A percentile compares a stretch with the other conserved stretches of the same genome.
These are phyloP conservation scores for Coptotermes formosanus DNA, from an alignment of 1,140 invertebrate genomes.

Conservation along the genomic window DNA sequence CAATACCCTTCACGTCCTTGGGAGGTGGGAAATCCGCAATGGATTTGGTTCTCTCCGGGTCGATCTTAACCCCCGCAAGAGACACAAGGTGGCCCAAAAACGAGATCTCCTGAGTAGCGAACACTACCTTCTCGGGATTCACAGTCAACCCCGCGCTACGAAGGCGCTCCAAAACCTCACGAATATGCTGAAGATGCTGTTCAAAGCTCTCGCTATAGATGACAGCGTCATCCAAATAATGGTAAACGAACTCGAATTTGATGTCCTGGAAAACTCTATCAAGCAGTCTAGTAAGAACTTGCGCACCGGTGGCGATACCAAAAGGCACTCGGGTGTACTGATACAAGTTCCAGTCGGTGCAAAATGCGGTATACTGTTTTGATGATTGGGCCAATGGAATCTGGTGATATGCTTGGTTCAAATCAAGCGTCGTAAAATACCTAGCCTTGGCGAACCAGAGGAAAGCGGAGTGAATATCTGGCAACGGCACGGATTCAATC, in stretches of 20 bases:
- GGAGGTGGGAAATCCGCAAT: too few relatives aligned
- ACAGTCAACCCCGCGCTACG: not conserved
- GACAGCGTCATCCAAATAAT: not conserved
- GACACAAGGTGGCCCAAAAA: not conserved
- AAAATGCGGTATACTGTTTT: too few relatives aligned
- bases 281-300: not conserved
- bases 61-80: not conserved
- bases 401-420: too few relatives aligned
- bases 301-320: not conserved
- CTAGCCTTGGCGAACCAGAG: too few relatives aligned
- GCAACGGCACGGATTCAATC: too few relatives aligned
- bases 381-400: too few relatives aligned
- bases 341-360: too few relatives aligned
- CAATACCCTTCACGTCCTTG: too few relatives aligned
- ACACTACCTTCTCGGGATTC: not conserved
- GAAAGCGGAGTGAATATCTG: too few relatives aligned
- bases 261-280: not conserved
- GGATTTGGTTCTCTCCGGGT: too few relatives aligned
- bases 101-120: not conserved
- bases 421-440: too few relatives aligned
- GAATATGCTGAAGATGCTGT: not conserved
- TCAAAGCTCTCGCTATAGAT: not conserved
- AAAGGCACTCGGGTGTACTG: not conserved
- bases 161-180: not conserved
- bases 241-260: not conserved